A percentile compares a stretch with the other conserved stretches of the same genome.
These are phyloP conservation scores for Yponomeuta evonymella DNA, from an alignment of 2,888 invertebrate species.

Conservation along the genomic window DNA sequence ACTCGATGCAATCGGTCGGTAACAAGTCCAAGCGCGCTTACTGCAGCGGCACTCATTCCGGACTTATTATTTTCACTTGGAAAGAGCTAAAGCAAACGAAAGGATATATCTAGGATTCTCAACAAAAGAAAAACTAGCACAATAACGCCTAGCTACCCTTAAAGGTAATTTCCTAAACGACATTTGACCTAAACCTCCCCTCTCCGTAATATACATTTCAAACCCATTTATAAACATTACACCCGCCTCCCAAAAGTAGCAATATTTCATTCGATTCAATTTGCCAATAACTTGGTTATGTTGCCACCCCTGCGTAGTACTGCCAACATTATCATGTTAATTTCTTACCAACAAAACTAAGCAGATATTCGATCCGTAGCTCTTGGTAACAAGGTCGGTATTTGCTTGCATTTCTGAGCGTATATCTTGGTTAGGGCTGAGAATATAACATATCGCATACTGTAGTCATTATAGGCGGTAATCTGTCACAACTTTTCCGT, in stretches of 20 bases:
- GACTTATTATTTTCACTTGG: too few species aligned
- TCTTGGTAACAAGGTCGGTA: not conserved
- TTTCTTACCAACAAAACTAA: not conserved
- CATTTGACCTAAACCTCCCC: not conserved
- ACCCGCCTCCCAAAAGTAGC: slow-evolving; percentile 32
- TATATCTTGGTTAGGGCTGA: not conserved
- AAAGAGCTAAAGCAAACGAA: too few species aligned
- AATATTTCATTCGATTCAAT: slow-evolving; percentile 73
- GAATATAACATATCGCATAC: slow-evolving; percentile 48
- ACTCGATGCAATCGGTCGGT: too few species aligned
- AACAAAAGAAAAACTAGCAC: not conserved
- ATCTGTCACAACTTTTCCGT: slow-evolving; percentile 53
- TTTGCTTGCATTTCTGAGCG: not conserved
- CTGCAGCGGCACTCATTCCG: too few species aligned
- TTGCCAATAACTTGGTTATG: slow-evolving; percentile 58
- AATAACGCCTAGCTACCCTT: not conserved
- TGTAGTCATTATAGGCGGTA: slow-evolving; percentile 26
- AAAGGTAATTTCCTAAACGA: not conserved
- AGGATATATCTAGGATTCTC: not conserved
- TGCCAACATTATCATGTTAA: slow-evolving; percentile 52
- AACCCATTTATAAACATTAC: slow-evolving; percentile 10
- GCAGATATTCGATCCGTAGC: not conserved
- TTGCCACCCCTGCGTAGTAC: slow-evolving; percentile 42
- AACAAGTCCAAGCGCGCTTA: too few species aligned
- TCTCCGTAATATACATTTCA: not conserved